Evolutionary conservation across 2,113 vertebrate species (phyloP).

Genomic region (Balaeniceps rex): DNA sequence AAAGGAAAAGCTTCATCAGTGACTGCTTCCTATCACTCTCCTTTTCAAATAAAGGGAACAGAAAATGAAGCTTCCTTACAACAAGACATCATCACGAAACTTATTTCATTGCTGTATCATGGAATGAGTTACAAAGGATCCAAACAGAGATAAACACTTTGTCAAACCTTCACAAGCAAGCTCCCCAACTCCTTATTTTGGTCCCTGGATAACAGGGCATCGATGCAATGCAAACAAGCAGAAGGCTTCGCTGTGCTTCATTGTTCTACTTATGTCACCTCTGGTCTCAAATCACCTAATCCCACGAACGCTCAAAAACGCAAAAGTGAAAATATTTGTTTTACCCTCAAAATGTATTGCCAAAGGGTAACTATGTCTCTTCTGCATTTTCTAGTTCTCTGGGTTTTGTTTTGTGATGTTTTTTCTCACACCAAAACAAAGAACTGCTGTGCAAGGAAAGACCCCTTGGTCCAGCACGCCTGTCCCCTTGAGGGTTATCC

Average conservation of each 20-base stretch:
- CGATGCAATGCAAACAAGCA: neutral
- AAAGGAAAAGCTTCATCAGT: slow-evolving; percentile 12
- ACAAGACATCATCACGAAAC: neutral
- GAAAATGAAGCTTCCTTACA: slow-evolving; percentile 8
- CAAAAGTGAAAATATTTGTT: neutral
- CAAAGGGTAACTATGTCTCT: neutral
- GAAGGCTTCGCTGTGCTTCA: slow-evolving; percentile 14
- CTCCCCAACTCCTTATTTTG: neutral
- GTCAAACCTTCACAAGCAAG: neutral
- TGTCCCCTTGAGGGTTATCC: slow-evolving; percentile 22
- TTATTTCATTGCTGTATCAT: neutral
- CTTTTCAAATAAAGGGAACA: neutral
- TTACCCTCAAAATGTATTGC: neutral
- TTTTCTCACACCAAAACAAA: slow-evolving; percentile 5
- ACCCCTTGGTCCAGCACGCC: neutral
- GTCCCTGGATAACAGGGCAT: neutral
- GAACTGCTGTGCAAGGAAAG: neutral
- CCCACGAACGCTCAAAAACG: neutral
- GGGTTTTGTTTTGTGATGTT: neutral
- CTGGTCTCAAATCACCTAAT: neutral
- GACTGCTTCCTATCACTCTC: neutral
- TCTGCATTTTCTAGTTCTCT: neutral
- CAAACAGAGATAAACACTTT: neutral
- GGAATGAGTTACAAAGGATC: neutral
- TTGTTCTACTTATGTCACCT: slow-evolving; percentile 38